phyloP scores from a whole-genome alignment of 2,888 invertebrate species.

The Quadriops clusia region DNA sequence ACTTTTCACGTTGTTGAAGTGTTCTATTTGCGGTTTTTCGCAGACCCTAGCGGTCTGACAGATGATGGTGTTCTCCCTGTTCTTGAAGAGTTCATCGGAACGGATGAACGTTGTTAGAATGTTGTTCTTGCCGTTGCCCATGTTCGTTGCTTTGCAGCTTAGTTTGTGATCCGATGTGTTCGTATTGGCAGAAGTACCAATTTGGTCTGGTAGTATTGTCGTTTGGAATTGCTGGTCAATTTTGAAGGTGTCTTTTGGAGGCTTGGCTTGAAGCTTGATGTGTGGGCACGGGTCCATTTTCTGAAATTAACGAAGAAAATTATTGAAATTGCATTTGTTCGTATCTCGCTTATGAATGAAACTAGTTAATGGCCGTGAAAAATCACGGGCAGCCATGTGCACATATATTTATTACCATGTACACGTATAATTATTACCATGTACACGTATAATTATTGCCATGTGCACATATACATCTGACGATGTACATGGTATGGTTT shows the following conservation, averaged over 20 bases:
- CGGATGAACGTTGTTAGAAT: constrained; percentile 20
- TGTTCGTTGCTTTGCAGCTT: constrained; percentile 10
- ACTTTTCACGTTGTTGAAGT: constrained; percentile 2
- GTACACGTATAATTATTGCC: no score
- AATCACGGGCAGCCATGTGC: no score
- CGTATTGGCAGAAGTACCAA: constrained; percentile 42
- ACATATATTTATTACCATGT: no score
- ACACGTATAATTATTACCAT: no score
- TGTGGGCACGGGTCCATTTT: no score
- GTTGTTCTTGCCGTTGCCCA: constrained; percentile 13
- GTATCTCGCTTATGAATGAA: no score
- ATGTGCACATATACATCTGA: no score
- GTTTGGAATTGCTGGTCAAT: no score
- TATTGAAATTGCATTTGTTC: background rate
- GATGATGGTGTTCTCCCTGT: constrained; percentile 27
- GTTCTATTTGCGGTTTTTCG: constrained; percentile 1
- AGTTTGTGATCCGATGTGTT: constrained; percentile 43
- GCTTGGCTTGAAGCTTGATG: no score
- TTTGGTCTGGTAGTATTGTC: constrained; percentile 21
- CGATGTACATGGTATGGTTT: no score
- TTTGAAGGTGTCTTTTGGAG: no score
- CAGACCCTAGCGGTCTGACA: constrained; percentile 20
- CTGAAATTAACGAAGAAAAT: constrained; percentile 2
- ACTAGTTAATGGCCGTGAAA: no score
- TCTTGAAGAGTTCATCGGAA: constrained; percentile 23